A percentile compares a stretch with the other conserved stretches of the same genome.
Conservation (phyloP, 1,140 invertebrate genomes). For the Philotrypesis tridentata region DNA sequence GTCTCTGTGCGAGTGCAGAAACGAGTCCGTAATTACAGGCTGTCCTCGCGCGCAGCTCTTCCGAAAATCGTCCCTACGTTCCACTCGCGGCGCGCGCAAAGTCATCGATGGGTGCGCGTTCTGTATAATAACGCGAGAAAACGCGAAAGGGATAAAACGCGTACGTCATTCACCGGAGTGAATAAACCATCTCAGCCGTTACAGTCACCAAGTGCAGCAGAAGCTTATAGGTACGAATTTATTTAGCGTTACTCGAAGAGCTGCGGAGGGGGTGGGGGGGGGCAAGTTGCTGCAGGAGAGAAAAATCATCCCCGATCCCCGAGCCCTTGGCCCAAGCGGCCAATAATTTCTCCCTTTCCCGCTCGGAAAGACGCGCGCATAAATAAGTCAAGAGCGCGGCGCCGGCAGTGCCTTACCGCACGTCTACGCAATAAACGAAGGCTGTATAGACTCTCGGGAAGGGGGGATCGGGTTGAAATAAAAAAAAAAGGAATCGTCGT, state of each 20-base stretch:
- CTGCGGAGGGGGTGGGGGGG: too few species aligned
- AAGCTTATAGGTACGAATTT: not conserved
- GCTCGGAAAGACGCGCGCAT: constrained; percentile 23
- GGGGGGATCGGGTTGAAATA: not conserved
- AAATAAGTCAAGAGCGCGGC: constrained; percentile 6
- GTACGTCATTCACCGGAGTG: not conserved
- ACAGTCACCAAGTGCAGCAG: not conserved
- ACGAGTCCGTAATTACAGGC: too few species aligned
- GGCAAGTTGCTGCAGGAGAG: not conserved
- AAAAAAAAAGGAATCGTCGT: constrained; percentile 52
- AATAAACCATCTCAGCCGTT: not conserved
- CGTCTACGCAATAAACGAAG: constrained; percentile 48
- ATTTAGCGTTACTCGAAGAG: not conserved
- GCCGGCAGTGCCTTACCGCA: not conserved
- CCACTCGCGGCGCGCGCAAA: too few species aligned
- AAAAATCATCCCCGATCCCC: not conserved
- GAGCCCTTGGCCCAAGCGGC: not conserved
- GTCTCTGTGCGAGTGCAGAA: too few species aligned
- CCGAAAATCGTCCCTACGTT: too few species aligned
- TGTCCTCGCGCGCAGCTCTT: too few species aligned
- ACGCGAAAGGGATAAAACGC: too few species aligned
- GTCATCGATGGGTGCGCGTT: too few species aligned
- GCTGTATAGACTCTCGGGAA: not conserved
- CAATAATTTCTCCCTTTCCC: constrained; percentile 17
- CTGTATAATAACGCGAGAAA: too few species aligned